Percentiles rank a stretch among this genome's conserved stretches.
phyloP scores from a whole-genome alignment of 92 coral and sea anemone species.

The Porites divaricata region DNA sequence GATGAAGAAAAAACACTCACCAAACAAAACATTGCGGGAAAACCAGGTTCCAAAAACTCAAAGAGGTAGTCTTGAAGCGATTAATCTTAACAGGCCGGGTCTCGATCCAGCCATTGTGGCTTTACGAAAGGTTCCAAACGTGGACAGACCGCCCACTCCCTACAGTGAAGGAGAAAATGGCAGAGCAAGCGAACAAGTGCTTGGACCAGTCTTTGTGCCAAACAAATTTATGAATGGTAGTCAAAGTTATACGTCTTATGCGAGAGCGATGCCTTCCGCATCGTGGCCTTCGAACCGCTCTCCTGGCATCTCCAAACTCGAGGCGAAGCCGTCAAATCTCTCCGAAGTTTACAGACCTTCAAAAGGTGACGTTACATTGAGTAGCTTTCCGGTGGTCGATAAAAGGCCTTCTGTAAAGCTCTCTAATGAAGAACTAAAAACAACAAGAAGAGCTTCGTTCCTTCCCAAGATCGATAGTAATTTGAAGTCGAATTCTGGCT shows the following conservation, averaged over 20 bases:
- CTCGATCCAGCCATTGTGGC: conserved; percentile 69
- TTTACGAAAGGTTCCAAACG: conserved; percentile 56
- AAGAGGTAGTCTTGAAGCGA: conserved; percentile 23
- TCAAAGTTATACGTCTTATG: conserved; percentile 48
- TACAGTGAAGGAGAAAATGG: conserved; percentile 26
- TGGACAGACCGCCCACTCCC: conserved; percentile 73
- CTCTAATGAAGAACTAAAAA: conserved; percentile 62
- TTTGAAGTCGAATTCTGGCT: conserved; percentile 59
- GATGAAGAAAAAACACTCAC: conserved; percentile 44
- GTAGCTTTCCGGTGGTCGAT: conserved; percentile 52
- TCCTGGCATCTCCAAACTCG: conserved; percentile 52
- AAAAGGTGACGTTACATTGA: conserved; percentile 48
- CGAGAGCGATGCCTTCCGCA: conserved; percentile 24
- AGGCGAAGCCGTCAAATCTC: conserved; percentile 46
- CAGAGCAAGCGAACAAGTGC: conserved; percentile 51
- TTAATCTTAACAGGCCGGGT: not conserved
- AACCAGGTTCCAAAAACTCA: conserved; percentile 32
- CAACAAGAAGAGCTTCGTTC: conserved; percentile 64
- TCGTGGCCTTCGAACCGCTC: conserved; percentile 47
- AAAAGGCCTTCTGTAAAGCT: conserved; percentile 43
- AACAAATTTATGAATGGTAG: conserved; percentile 70
- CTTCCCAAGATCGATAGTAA: conserved; percentile 84
- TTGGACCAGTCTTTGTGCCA: conserved; percentile 87
- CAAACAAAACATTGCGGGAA: conserved; percentile 22
- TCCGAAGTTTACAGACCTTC: conserved; percentile 65